These are phyloP conservation scores for Cyprinella venusta DNA, from an alignment of 2,797 vertebrate genomes.

Conservation along the genomic window DNA sequence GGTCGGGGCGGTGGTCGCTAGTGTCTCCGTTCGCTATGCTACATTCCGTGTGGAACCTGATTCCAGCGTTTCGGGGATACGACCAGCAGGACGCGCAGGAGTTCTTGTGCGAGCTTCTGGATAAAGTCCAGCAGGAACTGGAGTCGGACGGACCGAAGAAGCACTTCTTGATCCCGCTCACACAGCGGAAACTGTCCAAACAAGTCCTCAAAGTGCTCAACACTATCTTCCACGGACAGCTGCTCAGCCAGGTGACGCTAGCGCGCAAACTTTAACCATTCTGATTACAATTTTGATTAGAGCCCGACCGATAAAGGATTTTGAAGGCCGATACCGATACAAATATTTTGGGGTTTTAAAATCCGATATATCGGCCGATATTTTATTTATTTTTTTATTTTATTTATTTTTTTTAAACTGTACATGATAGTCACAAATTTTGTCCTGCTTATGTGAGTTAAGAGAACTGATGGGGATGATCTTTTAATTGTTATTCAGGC, in stretches of 20 bases:
- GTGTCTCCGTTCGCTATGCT: conserved; percentile 99
- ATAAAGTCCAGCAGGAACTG: conserved; percentile 98
- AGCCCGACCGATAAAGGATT: too few relatives aligned
- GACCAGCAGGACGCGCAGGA: conserved; percentile 99
- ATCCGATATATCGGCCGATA: too few relatives aligned
- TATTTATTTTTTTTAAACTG: too few relatives aligned
- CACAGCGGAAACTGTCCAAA: conserved; percentile 96
- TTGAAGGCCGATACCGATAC: too few relatives aligned
- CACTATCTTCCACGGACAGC: conserved; percentile 98
- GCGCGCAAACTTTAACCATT: too few relatives aligned
- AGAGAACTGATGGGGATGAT: too few relatives aligned
- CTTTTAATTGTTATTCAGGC: too few relatives aligned
- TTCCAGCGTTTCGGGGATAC: conserved; percentile 95
- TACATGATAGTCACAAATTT: too few relatives aligned
- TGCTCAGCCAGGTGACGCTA: conserved; percentile 93
- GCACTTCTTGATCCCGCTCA: conserved; percentile 95
- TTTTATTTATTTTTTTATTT: too few relatives aligned
- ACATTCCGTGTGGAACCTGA: conserved; percentile 98
- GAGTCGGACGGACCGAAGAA: conserved; percentile 91
- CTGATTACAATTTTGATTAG: too few relatives aligned
- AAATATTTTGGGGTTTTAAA: too few relatives aligned
- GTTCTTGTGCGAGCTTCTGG: conserved; percentile 95
- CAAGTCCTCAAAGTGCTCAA: conserved; percentile 99
- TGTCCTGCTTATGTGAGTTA: too few relatives aligned
- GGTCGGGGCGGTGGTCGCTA: conserved; percentile 97